Evolutionary conservation across 2,797 vertebrate species (phyloP), one percentile per base, ranked within the genome.

Genomic region (Sciurus carolinensis): DNA sequence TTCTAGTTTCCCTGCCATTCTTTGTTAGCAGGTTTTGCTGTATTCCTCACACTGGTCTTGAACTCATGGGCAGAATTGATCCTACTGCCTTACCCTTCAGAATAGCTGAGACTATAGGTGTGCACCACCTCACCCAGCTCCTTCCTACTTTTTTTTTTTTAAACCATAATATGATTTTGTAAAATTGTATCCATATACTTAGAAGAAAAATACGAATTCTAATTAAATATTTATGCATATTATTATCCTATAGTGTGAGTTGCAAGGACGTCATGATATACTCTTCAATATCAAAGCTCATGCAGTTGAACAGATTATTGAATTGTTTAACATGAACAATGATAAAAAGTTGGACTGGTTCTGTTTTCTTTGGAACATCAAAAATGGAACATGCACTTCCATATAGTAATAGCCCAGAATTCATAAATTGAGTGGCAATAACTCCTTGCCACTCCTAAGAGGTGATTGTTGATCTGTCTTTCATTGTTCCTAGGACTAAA

Each of bases 351-450:
- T 99, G 87, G 67, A 98, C 67, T 98, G 98, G 98, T 86, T 92
- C 97, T 44, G 69, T 98, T 96, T 99, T 98, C 96, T 99, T 99
- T 79, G 99, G 98, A 47, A 98, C 98, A 39, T 98, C 98, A 86
- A 98, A 98, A 97, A 97, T 97, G 67, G 97, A 98, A 91, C 83
- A 96, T 86, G 97, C 98, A 84, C 24, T 84, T 94, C 94, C 99
- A 22, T 98, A 98, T 88, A 99, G 99, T 97, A 98, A 98, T 94
- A 99, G 99, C 30, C 98, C 99, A 26, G 98, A 98, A 95, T 1
- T 94, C 33, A 47, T 98, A 67, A 96, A 98, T 83, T 99, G 99
- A 99, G 57, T 59, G 24, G 57, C 44, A 59, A 59, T 59, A 24
- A 59, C 14, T 71, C 67, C 39, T 36, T 42, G 39, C 71, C 39